A percentile compares a stretch with the other conserved stretches of the same genome.
Conservation (phyloP, 2,888 invertebrate genomes). For the Eumacrocentrus americanus region DNA sequence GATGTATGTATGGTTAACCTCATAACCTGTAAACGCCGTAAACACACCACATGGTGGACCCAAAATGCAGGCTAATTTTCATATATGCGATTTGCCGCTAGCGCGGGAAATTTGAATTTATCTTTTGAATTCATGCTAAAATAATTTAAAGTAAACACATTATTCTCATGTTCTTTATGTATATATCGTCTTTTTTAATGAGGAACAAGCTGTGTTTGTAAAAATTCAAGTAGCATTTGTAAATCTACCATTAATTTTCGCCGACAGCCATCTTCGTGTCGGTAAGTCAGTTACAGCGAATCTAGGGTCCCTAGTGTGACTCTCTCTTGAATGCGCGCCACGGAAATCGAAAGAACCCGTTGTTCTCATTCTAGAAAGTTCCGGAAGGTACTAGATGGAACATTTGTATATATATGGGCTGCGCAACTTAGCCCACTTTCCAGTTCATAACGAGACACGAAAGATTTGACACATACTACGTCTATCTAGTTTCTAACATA, state of each 20-base stretch:
- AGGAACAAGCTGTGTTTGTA: no score
- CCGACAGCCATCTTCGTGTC: no score
- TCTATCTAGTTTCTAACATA: conserved; percentile 7
- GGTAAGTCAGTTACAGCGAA: no score
- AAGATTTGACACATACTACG: conserved; percentile 27
- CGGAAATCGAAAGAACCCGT: conserved; percentile 42
- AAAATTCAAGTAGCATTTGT: no score
- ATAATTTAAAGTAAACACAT: no score
- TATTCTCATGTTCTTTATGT: no score
- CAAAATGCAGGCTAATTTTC: neutral
- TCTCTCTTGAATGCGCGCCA: conserved; percentile 32
- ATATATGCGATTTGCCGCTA: neutral
- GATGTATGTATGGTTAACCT: no score
- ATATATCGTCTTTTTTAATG: no score
- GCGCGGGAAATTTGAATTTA: neutral
- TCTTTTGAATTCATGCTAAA: no score
- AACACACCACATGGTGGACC: neutral
- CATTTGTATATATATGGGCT: conserved; percentile 69
- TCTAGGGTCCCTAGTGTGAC: conserved; percentile 4
- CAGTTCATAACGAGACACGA: conserved; percentile 53
- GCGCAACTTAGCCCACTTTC: conserved; percentile 64
- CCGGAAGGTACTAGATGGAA: conserved; percentile 68
- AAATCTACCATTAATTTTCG: no score
- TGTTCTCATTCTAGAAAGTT: conserved; percentile 68
- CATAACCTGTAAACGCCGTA: no score